phyloP scores from a whole-genome alignment of 2,797 vertebrate species.

The Crax fasciolata region DNA sequence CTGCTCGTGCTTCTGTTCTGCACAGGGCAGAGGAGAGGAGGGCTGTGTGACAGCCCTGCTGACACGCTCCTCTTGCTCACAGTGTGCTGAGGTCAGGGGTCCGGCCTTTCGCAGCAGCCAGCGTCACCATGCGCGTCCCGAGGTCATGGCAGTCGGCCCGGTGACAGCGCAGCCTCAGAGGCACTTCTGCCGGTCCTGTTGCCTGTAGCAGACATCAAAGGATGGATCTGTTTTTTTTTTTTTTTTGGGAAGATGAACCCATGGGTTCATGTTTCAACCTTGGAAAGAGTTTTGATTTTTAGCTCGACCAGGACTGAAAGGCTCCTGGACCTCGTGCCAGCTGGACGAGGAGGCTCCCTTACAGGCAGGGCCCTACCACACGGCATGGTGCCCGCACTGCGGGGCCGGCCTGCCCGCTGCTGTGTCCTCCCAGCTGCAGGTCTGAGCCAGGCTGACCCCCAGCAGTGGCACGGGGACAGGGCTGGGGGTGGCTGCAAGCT shows the following conservation, averaged over 20 bases:
- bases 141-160: fast-evolving
- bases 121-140: neutral
- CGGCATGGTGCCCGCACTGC: neutral
- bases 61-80: fast-evolving
- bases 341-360: neutral
- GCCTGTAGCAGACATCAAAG: neutral
- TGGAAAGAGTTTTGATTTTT: neutral
- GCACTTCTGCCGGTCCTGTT: neutral
- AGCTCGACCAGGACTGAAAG: neutral
- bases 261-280: neutral
- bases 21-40: neutral
- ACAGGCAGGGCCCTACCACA: neutral
- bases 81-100: fast-evolving
- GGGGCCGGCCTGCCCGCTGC: neutral
- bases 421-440: neutral
- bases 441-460: neutral
- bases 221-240: neutral
- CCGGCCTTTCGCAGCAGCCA: neutral
- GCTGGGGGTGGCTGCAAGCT: neutral
- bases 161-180: neutral
- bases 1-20: neutral
- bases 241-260: neutral
- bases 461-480: neutral
- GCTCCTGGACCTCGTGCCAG: neutral
- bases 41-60: neutral